Percentiles rank a stretch among this genome's conserved stretches.
These are phyloP conservation scores for Diadumene lineata DNA, from an alignment of 92 coral and sea anemone genomes.

Conservation along the genomic window DNA sequence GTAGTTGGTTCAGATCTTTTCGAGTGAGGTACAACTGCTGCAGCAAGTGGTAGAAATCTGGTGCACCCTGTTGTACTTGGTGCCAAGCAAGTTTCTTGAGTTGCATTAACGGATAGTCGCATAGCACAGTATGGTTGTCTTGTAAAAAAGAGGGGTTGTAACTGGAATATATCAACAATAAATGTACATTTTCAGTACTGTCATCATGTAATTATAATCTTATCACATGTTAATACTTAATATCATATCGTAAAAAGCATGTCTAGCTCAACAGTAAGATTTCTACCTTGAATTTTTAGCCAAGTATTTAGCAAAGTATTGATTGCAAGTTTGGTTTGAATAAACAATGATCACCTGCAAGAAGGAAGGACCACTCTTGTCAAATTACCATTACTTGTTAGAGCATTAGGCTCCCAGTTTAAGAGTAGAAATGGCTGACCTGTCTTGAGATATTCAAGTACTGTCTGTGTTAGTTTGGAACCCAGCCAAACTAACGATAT, in stretches of 20 bases:
- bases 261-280: too few species aligned
- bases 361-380: conserved; percentile 62
- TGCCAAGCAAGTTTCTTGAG: conserved; percentile 70
- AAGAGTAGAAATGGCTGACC: conserved; percentile 54
- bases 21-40: conserved; percentile 61
- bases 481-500: conserved; percentile 70
- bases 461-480: conserved; percentile 42
- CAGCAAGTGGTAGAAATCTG: conserved; percentile 65
- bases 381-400: conserved; percentile 44
- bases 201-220: too few species aligned
- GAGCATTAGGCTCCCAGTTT: conserved; percentile 81
- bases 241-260: too few species aligned
- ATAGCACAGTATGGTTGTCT: conserved; percentile 31
- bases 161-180: conserved; percentile 47
- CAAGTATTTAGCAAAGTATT: not conserved
- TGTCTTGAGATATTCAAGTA: conserved; percentile 15
- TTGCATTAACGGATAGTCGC: conserved; percentile 69
- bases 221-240: too few species aligned
- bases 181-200: too few species aligned
- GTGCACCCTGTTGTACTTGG: conserved; percentile 51
- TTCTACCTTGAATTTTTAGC: too few species aligned
- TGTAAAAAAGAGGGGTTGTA: conserved; percentile 26
- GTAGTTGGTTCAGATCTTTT: conserved; percentile 43
- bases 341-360: conserved; percentile 70
- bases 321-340: too few species aligned